Percentiles rank a stretch among this genome's conserved stretches.
Conservation (phyloP, 2,888 invertebrate genomes). For the Lepidocyrtinus sp. region DNA sequence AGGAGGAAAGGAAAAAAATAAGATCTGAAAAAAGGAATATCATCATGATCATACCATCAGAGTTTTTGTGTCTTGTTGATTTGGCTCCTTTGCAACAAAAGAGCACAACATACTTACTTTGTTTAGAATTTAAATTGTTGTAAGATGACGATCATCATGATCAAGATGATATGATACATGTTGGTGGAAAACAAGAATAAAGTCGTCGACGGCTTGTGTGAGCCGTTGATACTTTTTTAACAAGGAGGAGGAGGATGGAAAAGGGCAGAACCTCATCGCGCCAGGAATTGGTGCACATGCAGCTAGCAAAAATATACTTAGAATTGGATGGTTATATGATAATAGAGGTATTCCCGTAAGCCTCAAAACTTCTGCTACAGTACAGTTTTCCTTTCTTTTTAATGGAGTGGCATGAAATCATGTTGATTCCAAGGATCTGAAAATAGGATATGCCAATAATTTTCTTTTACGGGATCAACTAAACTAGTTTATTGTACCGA, state of each 20-base stretch:
- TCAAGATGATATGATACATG: constrained; percentile 13
- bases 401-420: constrained; percentile 26
- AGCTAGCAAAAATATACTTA: constrained; percentile 7
- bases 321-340: constrained; percentile 1
- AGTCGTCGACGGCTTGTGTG: constrained; percentile 6
- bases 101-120: constrained; percentile 2
- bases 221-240: constrained; percentile 11
- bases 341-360: background rate
- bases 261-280: constrained; percentile 13
- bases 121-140: constrained; percentile 9
- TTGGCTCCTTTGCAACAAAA: constrained; percentile 15
- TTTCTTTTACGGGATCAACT: background rate
- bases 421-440: constrained; percentile 2
- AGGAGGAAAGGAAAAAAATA: background rate
- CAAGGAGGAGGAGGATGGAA: constrained; percentile 10
- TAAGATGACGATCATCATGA: constrained; percentile 12
- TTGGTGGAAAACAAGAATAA: constrained; percentile 7
- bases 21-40: constrained; percentile 21
- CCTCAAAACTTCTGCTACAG: no score
- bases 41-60: constrained; percentile 8
- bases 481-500: constrained; percentile 5
- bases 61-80: constrained; percentile 15
- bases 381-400: constrained; percentile 9
- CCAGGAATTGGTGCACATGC: constrained; percentile 13
- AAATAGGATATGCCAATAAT: constrained; percentile 21